Percentiles rank a stretch among this genome's conserved stretches.
These are phyloP conservation scores for Labia minor DNA, from an alignment of 2,888 invertebrate species.

Conservation along the genomic window DNA sequence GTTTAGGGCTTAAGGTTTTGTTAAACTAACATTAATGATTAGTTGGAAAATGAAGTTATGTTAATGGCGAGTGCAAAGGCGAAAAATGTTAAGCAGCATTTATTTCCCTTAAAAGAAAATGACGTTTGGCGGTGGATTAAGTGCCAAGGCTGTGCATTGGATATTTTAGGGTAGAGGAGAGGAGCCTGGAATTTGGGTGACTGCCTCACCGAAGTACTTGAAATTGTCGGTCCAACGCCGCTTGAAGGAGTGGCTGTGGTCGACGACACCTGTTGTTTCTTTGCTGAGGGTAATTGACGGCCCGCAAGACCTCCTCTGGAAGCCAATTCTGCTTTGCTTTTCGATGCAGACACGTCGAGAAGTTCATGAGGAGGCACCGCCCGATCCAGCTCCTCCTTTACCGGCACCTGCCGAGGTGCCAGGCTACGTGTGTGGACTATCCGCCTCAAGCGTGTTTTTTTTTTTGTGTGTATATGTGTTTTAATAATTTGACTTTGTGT, in stretches of 20 bases:
- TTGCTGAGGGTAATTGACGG: constrained; percentile 49
- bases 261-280: constrained; percentile 33
- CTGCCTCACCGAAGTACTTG: constrained; percentile 44
- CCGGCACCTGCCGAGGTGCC: constrained; percentile 32
- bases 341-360: constrained; percentile 75
- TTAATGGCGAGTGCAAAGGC: too few species aligned
- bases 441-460: background rate
- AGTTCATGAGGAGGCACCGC: constrained; percentile 79
- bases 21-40: too few species aligned
- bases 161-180: too few species aligned
- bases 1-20: too few species aligned
- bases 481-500: background rate
- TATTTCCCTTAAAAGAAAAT: too few species aligned
- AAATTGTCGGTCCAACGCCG: constrained; percentile 15
- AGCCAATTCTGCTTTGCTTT: constrained; percentile 76
- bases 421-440: background rate
- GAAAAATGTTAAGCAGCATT: too few species aligned
- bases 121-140: too few species aligned
- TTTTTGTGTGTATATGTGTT: background rate
- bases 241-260: background rate
- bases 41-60: too few species aligned
- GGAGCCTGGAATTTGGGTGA: background rate
- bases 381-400: constrained; percentile 63
- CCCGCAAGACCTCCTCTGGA: constrained; percentile 58
- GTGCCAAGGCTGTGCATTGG: too few species aligned